Conservation (phyloP, 2,888 invertebrate genomes). For the Diaphora mendica region DNA sequence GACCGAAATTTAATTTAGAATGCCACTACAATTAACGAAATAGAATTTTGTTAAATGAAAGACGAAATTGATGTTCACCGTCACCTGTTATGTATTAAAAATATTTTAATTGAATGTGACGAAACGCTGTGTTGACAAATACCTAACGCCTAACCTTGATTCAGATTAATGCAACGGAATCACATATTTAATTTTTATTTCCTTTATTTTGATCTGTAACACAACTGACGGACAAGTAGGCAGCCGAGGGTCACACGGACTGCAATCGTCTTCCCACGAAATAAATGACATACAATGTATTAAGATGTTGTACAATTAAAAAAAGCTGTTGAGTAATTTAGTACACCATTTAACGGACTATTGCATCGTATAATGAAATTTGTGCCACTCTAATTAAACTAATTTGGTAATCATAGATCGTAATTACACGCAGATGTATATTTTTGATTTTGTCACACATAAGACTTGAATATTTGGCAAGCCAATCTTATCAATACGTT, state of each 20-base stretch:
- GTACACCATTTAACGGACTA: constrained; percentile 37
- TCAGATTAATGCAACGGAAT: constrained; percentile 46
- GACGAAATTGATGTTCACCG: constrained; percentile 3
- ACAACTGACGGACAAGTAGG: constrained; percentile 30
- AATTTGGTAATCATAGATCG: constrained; percentile 16
- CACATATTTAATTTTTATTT: constrained; percentile 25
- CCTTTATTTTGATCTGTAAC: constrained; percentile 33
- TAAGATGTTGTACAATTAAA: constrained; percentile 42
- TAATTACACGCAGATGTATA: constrained; percentile 8
- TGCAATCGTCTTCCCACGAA: constrained; percentile 53
- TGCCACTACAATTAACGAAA: constrained; percentile 9
- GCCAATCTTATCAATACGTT: neutral
- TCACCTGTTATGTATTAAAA: constrained; percentile 39
- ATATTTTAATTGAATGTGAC: constrained; percentile 62
- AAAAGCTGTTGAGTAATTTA: constrained; percentile 40
- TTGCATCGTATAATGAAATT: constrained; percentile 32
- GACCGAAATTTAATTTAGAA: constrained; percentile 17
- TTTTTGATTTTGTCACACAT: neutral
- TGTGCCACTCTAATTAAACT: constrained; percentile 22
- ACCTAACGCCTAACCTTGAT: constrained; percentile 63
- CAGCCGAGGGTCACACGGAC: constrained; percentile 36
- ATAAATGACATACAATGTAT: constrained; percentile 35
- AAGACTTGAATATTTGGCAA: neutral
- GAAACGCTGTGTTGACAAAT: constrained; percentile 75
- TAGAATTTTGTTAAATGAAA: neutral